These are phyloP conservation scores for Monopterus albus DNA, from an alignment of 2,113 vertebrate genomes.

Conservation along the genomic window DNA sequence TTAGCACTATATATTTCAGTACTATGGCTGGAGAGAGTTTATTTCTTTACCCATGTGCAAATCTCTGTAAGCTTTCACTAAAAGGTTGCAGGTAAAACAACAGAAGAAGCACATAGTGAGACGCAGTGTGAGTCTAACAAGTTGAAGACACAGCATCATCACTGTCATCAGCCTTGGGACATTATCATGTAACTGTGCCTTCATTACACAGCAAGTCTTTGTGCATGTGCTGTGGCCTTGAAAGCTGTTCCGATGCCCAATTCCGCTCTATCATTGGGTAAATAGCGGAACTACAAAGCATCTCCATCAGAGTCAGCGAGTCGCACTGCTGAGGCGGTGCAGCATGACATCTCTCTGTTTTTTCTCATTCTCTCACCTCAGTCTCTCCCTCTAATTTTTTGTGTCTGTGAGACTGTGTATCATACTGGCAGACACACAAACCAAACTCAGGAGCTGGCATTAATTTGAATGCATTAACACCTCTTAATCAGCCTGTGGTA, in stretches of 20 bases:
- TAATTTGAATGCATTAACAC: slow-evolving; percentile 60
- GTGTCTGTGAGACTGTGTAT: slow-evolving; percentile 10
- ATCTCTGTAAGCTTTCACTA: no score
- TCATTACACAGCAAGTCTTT: slow-evolving; percentile 3
- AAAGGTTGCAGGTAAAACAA: no score
- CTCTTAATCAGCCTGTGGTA: slow-evolving; percentile 35
- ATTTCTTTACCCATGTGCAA: no score
- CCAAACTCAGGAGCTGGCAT: slow-evolving; percentile 28
- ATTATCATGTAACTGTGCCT: slow-evolving; percentile 23
- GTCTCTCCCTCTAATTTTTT: slow-evolving; percentile 29
- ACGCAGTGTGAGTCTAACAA: background rate
- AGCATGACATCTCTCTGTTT: slow-evolving; percentile 5
- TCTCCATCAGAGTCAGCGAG: slow-evolving; percentile 9
- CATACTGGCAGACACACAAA: slow-evolving; percentile 25
- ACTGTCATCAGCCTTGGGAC: slow-evolving; percentile 28
- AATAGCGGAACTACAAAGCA: slow-evolving; percentile 39
- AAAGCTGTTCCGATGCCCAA: slow-evolving; percentile 48
- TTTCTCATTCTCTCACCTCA: background rate
- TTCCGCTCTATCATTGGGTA: slow-evolving; percentile 36
- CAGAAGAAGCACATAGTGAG: no score
- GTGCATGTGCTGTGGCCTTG: slow-evolving; percentile 27
- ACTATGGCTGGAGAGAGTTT: background rate
- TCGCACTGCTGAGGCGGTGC: slow-evolving; percentile 42
- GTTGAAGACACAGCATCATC: background rate
- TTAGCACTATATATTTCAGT: background rate